Conservation (phyloP, 2,113 vertebrate species). For the Microcebus jonahi region DNA sequence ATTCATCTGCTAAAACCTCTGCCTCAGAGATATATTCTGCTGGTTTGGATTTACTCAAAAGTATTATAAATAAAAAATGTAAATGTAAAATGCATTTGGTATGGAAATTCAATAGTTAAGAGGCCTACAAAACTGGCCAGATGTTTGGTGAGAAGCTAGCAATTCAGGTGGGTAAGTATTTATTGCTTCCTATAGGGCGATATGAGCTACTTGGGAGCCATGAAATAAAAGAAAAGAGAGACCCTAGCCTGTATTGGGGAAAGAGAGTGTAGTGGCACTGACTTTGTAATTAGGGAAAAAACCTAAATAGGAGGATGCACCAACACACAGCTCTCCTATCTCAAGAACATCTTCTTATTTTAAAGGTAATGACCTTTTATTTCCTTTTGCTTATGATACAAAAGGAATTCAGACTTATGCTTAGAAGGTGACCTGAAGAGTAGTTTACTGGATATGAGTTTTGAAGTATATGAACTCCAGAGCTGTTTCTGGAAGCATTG, state of each 20-base stretch:
- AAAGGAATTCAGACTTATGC: not conserved
- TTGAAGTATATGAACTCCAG: not conserved
- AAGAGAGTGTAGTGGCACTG: not conserved
- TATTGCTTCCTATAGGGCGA: constrained; percentile 40
- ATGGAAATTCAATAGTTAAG: constrained; percentile 68
- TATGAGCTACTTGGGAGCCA: not conserved
- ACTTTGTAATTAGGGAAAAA: constrained; percentile 18
- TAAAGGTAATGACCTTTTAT: not conserved
- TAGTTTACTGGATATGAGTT: not conserved
- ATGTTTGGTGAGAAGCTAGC: constrained; percentile 51
- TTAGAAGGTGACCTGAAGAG: not conserved
- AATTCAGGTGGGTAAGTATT: constrained; percentile 41
- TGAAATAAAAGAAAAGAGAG: not conserved
- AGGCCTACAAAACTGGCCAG: constrained; percentile 48
- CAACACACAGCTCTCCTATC: not conserved
- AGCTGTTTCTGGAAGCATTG: not conserved
- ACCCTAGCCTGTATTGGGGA: not conserved
- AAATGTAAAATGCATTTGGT: constrained; percentile 64
- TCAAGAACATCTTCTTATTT: not conserved
- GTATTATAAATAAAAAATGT: constrained; percentile 71
- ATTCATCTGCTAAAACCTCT: constrained; percentile 66
- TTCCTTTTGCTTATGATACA: constrained; percentile 31
- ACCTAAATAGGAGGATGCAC: not conserved
- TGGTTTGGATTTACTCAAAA: constrained; percentile 57
- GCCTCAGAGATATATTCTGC: constrained; percentile 39